Percentiles rank a stretch among this genome's conserved stretches.
phyloP scores from a whole-genome alignment of 2,113 vertebrate species.

The Xyrauchen texanus region DNA sequence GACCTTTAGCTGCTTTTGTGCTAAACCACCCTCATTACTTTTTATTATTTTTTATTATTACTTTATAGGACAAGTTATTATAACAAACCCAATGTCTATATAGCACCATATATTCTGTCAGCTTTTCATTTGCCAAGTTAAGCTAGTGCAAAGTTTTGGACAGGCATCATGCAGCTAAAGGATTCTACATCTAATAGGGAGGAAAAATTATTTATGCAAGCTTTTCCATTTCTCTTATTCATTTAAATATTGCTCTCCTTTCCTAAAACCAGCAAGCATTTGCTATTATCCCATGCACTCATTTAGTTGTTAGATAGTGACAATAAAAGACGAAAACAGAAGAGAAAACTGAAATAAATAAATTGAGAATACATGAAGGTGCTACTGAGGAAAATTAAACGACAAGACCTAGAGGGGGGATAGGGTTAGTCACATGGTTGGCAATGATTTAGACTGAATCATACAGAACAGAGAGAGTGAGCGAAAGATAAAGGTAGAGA shows the following conservation, averaged over 20 bases:
- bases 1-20: background rate
- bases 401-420: slow-evolving; percentile 94
- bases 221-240: slow-evolving; percentile 63
- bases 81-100: slow-evolving; percentile 48
- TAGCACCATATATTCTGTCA: slow-evolving; percentile 65
- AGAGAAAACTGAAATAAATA: slow-evolving; percentile 83
- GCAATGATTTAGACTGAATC: slow-evolving; percentile 96
- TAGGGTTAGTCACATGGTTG: slow-evolving; percentile 99
- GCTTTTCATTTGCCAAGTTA: slow-evolving; percentile 44
- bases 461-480: slow-evolving; percentile 79
- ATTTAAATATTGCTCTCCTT: slow-evolving; percentile 26
- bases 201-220: slow-evolving; percentile 76
- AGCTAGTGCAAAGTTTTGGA: slow-evolving; percentile 68
- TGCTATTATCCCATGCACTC: slow-evolving; percentile 97
- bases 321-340: slow-evolving; percentile 82
- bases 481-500: slow-evolving; percentile 71
- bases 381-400: slow-evolving; percentile 86
- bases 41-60: background rate
- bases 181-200: slow-evolving; percentile 72
- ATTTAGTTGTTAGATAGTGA: slow-evolving; percentile 88
- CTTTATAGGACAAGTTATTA: slow-evolving; percentile 52
- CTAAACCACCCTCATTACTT: background rate
- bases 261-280: slow-evolving; percentile 92
- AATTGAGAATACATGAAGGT: slow-evolving; percentile 88
- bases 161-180: slow-evolving; percentile 82